Base-by-base conservation (phyloP, 2,797 vertebrate species). In the Ataeniobius toweri region DNA sequence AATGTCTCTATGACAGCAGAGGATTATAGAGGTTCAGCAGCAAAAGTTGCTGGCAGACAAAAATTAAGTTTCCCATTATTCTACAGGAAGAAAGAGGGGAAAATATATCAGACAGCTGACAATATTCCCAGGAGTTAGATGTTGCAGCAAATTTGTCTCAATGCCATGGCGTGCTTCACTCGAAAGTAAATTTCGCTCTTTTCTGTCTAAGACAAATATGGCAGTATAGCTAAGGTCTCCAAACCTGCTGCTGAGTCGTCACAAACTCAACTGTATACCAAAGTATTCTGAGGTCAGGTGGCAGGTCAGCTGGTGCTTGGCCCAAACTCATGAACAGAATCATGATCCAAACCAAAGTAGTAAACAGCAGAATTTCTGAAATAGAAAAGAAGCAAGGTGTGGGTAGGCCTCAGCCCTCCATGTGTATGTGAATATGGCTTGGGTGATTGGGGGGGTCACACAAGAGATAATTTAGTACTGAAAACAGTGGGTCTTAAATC, bases 231-330 rank as follows among this genome's bases (percentile, higher is more conserved):
- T 41, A 22, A 16, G 41, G 63, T 41, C 24, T 39, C 36, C 63
- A 41, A 5, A 20, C 20, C 63, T 67, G 20, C 36, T 41, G 63
- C 36, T 9, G 26, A 51, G 46, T 50, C 14, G 20, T 51, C 8
- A 16, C 0, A 48, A 26, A 20, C 61, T 76, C 31, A 50, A 67
- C n/a, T 59, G 48, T 80, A 61, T 85, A 59, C 28, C 46, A 26
- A 70, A 70, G 7, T 50, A 50, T 50, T 70, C 22, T 46, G n/a
- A 16, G 20, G 13, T 44, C 68, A 26, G 41, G 14, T 3, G 14
- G 26, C 9, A 48, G 13, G 9, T 48, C n/a, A 59, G n/a, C 24
- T 70, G 68, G 48, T 7, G 24, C 44, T 70, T 13, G 13, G 26
- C 6, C 13, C 31, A 22, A 65, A 65, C 36, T 65, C 18, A 65